Evolutionary conservation across 1,140 invertebrate species (phyloP), one percentile per base, ranked within the genome.

Genomic region (Battus philenor): DNA sequence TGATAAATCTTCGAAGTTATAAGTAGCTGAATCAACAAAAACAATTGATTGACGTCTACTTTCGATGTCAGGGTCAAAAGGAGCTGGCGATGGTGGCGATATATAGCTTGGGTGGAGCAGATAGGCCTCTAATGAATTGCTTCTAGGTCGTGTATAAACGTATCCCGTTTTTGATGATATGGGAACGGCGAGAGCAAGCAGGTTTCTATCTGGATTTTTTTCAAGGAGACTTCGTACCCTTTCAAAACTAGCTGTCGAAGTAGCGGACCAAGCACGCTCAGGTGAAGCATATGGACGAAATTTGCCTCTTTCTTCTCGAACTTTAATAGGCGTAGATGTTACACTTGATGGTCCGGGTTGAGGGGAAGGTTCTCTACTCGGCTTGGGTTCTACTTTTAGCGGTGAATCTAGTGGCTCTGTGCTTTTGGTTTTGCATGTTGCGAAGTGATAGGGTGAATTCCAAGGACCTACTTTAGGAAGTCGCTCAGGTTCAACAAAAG

Each of bases 81-180:
- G 38, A 11, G 38, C 38, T 17, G 38, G 38, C 6, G 38, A 41
- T 9, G 38, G 38, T 4, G 38, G 38, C 1, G 38, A 41, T 6
- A 26, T 9, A 5, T n/a, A 29, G 15, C n/a, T 29, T 4, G 13
- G 13, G 26, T 29, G 7, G 4, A 16, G 6, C 16, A 10, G 12
- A 6, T 29, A 27, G 12, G 13, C 26, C 4, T 41, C 38, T 17
- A 41, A 4, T 7, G 38, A 41, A 7, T 27, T 16, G 6, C 38
- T 41, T 16, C 38, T 12, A 9, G 38, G 24, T 4, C 38, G 22
- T 17, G n/a, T 2, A 10, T 41, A 10, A n/a, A 9, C 4, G 6
- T 16, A 18, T 2, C 8, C 38, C 1, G 22, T 17, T 4, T 29
- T 41, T n/a, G 38, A 41, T 6, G 26, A n/a, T 2, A 41, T 17